These are phyloP conservation scores for Carollia perspicillata DNA, from an alignment of 2,113 vertebrate genomes.

Conservation along the genomic window DNA sequence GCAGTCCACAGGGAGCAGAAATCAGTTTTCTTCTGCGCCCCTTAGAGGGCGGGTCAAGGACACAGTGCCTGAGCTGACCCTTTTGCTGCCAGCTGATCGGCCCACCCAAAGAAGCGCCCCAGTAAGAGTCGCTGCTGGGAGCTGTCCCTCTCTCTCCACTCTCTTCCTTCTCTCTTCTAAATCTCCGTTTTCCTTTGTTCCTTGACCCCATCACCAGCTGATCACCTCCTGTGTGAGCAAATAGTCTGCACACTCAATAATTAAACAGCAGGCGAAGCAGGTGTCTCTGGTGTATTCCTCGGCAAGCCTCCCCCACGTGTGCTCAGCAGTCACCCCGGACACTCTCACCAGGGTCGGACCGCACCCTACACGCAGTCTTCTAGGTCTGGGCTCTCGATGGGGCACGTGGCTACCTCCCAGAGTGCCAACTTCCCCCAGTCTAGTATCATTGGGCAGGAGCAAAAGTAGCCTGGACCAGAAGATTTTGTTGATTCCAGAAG, in stretches of 20 bases:
- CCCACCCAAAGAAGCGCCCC: not conserved
- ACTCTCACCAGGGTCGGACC: rapidly evolving
- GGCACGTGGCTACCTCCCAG: not conserved
- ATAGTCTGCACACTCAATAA: not conserved
- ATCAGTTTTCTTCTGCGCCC: not conserved
- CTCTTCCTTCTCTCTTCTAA: not conserved
- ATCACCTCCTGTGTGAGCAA: not conserved
- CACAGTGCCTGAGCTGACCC: not conserved
- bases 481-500: not conserved
- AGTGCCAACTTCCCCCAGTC: not conserved
- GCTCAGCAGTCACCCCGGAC: rapidly evolving
- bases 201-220: not conserved
- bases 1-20: not conserved
- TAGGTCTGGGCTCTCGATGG: not conserved
- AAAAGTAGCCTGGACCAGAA: not conserved
- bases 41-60: not conserved
- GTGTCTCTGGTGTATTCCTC: not conserved
- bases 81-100: not conserved
- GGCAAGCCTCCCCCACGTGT: rapidly evolving
- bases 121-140: not conserved
- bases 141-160: not conserved
- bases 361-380: not conserved
- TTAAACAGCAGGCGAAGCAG: not conserved
- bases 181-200: not conserved
- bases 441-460: not conserved